A percentile compares a stretch with the other conserved stretches of the same genome.
phyloP scores from a whole-genome alignment of 2,888 invertebrate genomes.

The Phoenoteleia sp. region DNA sequence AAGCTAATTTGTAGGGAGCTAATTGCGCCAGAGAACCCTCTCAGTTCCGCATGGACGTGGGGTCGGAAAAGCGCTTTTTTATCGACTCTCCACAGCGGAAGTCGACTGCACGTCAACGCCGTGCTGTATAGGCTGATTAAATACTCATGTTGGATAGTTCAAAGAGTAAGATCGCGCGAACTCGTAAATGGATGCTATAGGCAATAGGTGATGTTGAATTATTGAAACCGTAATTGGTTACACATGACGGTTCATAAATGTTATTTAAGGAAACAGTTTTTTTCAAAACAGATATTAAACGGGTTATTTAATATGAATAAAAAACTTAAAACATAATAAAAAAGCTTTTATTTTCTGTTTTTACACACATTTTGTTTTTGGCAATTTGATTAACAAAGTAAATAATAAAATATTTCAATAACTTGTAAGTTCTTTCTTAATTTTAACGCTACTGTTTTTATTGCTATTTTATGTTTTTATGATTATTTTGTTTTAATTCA shows the following conservation, averaged over 20 bases:
- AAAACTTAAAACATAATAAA: too few relatives aligned
- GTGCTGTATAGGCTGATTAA: constrained; percentile 54
- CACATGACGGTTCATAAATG: constrained; percentile 12
- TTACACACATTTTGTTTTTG: too few relatives aligned
- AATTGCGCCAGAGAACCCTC: constrained; percentile 50
- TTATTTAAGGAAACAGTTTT: constrained; percentile 31
- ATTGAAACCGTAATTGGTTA: constrained; percentile 43
- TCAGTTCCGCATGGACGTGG: constrained; percentile 18
- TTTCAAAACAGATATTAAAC: constrained; percentile 16
- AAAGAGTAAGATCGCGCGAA: constrained; percentile 59
- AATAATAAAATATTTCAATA: too few relatives aligned
- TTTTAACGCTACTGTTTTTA: too few relatives aligned
- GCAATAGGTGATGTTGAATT: constrained; percentile 45
- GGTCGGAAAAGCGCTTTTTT: constrained; percentile 43
- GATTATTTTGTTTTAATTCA: not conserved
- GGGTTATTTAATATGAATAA: not conserved
- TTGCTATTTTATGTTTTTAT: too few relatives aligned
- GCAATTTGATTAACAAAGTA: too few relatives aligned
- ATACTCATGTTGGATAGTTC: constrained; percentile 60
- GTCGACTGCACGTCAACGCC: constrained; percentile 49
- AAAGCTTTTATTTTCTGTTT: too few relatives aligned
- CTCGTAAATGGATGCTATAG: constrained; percentile 39
- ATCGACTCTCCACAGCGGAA: constrained; percentile 49
- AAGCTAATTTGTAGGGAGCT: constrained; percentile 61
- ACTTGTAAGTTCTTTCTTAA: too few relatives aligned